Evolutionary conservation across 2,888 invertebrate species (phyloP).

Genomic region (Rotaria sp.): DNA sequence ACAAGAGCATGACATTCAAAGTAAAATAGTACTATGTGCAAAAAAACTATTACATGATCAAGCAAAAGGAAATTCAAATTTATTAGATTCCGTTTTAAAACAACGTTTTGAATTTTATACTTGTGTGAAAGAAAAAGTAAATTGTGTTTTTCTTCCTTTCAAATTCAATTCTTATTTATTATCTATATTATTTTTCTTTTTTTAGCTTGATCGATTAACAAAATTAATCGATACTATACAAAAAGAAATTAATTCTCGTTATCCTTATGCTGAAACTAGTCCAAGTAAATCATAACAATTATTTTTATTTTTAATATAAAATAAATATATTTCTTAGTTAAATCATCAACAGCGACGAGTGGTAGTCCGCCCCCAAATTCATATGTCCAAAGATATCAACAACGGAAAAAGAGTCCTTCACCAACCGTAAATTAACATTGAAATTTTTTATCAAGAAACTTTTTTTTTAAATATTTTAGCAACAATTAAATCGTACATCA

Average conservation of each 20-base stretch:
- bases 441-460: neutral
- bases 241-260: neutral
- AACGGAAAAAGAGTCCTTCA: constrained; percentile 5
- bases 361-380: constrained; percentile 12
- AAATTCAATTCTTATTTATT: neutral
- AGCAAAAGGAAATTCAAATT: constrained; percentile 16
- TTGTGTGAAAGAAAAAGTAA: constrained; percentile 25
- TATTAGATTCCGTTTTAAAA: constrained; percentile 17
- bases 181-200: neutral
- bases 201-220: constrained; percentile 19
- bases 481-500: constrained; percentile 17
- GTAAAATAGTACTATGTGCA: neutral
- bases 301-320: neutral
- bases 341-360: neutral
- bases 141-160: neutral
- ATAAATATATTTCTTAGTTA: neutral
- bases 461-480: neutral
- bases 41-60: constrained; percentile 28
- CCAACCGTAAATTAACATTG: neutral
- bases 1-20: constrained; percentile 28
- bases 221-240: constrained; percentile 12
- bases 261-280: neutral
- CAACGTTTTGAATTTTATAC: constrained; percentile 30
- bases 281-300: neutral
- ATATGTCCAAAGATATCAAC: neutral